Evolutionary conservation across 1,140 invertebrate species (phyloP), one percentile per base, ranked within the genome.

Genomic region (Trypoxylus dichotomus): DNA sequence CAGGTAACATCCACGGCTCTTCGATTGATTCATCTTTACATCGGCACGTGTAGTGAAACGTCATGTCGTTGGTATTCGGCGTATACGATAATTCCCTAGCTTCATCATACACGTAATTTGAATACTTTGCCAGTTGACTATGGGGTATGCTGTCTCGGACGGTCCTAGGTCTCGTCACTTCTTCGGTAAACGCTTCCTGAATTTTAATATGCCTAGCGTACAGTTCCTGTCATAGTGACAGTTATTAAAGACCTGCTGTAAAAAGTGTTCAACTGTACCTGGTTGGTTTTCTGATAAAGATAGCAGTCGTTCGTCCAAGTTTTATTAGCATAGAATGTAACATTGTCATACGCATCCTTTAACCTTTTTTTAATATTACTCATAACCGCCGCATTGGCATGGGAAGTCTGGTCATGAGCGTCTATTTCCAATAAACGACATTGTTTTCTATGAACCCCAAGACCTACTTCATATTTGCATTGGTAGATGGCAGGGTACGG

Each of bases 1-100:
- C 84, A 15, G 83, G 81, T 71, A 83, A 32, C 81, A 85, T 83
- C 85, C 85, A 86, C 10, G 84, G 83, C 78, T 86, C 85, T 11
- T 78, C 80, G 21, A 42, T 73, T 1, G 47, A 37, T 21, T 42
- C 60, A 29, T 41, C 41, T 42, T 78, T 78, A 60, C 71, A 74
- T 27, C 58, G 54, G 74, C 79, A 78, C 1, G 79, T 78, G 79
- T 78, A 76, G 29, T 74, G 73, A 63, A 79, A 78, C 25, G 32
- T 42, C 21, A 76, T 78, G 41, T 72, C 63, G 21, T 47, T 54
- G 1, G 24, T 76, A 68, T 79, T 77, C 6, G 80, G 78, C 13
- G 82, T 79, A 60, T 86, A 85, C 7, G 79, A 83, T 43, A 82
- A 75, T 79, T 86, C 84, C 25, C 84, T 79, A 5, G 81, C 80